Evolutionary conservation across 1,140 invertebrate species (phyloP), one percentile per base, ranked within the genome.

Genomic region (Samia ricini): DNA sequence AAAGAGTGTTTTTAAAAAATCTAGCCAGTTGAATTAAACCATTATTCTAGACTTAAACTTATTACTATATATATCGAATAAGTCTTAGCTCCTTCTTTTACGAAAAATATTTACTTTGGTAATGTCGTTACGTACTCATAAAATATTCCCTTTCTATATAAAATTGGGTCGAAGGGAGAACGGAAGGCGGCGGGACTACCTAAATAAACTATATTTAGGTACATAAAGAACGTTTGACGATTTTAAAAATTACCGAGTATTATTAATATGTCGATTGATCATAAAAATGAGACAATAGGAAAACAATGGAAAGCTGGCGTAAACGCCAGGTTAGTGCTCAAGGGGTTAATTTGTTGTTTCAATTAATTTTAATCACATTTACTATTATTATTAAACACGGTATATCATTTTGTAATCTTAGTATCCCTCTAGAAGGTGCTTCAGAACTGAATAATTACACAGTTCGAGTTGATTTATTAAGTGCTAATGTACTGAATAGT

Each of bases 101-200:
- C 24, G 7, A 55, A 24, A 21, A n/a, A 55, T 55, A 55, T 55
- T 55, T 55, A 55, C 22, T 55, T 55, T 55, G 7, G 19, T 52
- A 52, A 52, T 52, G 20, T 19, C 52, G 22, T 55, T 55, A 55
- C 22, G 52, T 15, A 12, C 24, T 55, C 52, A 55, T 55, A 55
- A 24, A 55, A 54, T 24, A 55, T 55, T 55, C 33, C n/a, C 33
- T 55, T 5, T 24, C 21, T 24, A 55, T 24, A 55, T 24, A 24
- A 55, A 55, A 24, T 55, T 55, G 21, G 21, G 22, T 24, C 22
- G 52, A 42, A 15, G 3, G 0, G 33, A 1, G 33, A 42, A 3
- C 15, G 33, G n/a, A n/a, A 42, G 33, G 10, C 33, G 8, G 4
- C 4, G 33, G 33, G 15, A 15, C 7, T 15, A 42, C 33, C 10